phyloP scores from a whole-genome alignment of 2,113 vertebrate species.

The Eulemur rufifrons region DNA sequence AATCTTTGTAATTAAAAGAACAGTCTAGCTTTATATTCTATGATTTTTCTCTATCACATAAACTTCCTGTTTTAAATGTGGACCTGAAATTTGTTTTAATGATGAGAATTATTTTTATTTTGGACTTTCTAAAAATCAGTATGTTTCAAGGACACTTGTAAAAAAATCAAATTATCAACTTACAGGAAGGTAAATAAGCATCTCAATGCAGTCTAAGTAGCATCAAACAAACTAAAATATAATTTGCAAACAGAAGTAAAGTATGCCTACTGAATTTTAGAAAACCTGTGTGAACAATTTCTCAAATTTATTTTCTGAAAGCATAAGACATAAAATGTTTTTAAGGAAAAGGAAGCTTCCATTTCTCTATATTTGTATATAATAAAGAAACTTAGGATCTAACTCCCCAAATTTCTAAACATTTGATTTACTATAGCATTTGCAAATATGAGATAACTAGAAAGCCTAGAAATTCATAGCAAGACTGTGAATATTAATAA shows the following conservation, averaged over 20 bases:
- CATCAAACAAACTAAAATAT: constrained; percentile 21
- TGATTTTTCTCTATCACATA: constrained; percentile 73
- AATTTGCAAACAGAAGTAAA: constrained; percentile 23
- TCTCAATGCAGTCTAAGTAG: not conserved
- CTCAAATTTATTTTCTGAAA: not conserved
- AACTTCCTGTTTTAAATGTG: constrained; percentile 60
- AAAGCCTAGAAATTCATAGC: not conserved
- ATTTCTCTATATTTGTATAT: not conserved
- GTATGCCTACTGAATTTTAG: not conserved
- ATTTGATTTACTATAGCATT: not conserved
- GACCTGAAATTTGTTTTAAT: constrained; percentile 38
- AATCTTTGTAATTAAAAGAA: constrained; percentile 76
- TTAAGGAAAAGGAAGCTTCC: not conserved
- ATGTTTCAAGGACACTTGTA: constrained; percentile 45
- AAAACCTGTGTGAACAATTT: not conserved
- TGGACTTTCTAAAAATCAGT: constrained; percentile 50
- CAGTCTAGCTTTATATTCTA: constrained; percentile 75
- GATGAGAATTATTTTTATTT: constrained; percentile 68
- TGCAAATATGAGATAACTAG: not conserved
- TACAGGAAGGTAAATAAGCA: not conserved
- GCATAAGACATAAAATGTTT: not conserved
- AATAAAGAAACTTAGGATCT: not conserved
- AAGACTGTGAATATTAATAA: not conserved
- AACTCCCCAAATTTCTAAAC: not conserved
- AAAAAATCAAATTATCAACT: constrained; percentile 66